Evolutionary conservation across 2,888 invertebrate species (phyloP), one percentile per base, ranked within the genome.

Genomic region (Teleogryllus oceanicus): DNA sequence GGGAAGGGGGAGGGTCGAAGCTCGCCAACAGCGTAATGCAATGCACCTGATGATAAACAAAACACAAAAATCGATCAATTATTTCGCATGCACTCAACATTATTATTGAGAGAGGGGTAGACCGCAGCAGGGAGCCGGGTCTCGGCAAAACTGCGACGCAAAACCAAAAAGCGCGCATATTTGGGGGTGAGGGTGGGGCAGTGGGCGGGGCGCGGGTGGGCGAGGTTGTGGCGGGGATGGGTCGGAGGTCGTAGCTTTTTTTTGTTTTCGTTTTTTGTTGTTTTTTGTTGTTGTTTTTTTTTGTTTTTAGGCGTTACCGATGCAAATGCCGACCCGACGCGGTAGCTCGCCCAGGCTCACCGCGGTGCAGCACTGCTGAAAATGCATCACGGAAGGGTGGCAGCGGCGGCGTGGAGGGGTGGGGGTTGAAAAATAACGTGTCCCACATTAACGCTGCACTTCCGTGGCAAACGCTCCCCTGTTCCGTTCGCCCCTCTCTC

Each of bases 51-150:
- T 78, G 76, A 76, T 80, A 80, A 81, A 81, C 79, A 79, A 81
- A 80, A 81, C 80, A 78, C 78, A 82, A 80, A 81, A 82, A 82
- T 81, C 82, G 80, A 82, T 82, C 82, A 81, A 82, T 82, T 82
- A 82, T 82, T 82, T 82, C 82, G 75, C 82, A 79, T 81, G 81
- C 82, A 82, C 82, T 82, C 82, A 81, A 77, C 82, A 80, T 78
- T 82, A 81, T 81, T 82, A 81, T 82, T 80, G 82, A 81, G 79
- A 79, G 81, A 37, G 62, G 49, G 75, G 75, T 78, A 50, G 80
- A 82, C 82, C 82, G 77, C 82, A 82, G 78, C 20, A n/a, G n/a
- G 20, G 18, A 50, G 76, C 76, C 1, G 16, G 75, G 78, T 37
- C 62, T 62, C 62, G 62, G 62, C 62, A 62, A 16, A 62, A 62